These are phyloP conservation scores for Monopis laevigella DNA, from an alignment of 2,888 invertebrate species.

Conservation along the genomic window DNA sequence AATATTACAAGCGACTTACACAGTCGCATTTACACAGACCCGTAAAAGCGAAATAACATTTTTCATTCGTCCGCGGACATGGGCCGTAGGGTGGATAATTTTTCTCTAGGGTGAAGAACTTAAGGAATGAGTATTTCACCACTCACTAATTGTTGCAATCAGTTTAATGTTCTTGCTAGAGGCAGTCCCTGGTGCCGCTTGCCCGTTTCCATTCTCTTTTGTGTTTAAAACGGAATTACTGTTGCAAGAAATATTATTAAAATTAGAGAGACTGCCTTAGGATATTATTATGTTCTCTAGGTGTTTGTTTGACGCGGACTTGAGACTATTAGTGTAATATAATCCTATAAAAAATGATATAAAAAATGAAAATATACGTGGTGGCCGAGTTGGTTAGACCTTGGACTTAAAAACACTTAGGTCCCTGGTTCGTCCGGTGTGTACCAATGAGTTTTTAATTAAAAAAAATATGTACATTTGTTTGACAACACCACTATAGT, in stretches of 20 bases:
- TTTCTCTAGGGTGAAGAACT: constrained; percentile 13
- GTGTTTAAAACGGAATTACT: not conserved
- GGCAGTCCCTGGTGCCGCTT: constrained; percentile 9
- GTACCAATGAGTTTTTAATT: too few relatives aligned
- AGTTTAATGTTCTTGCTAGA: constrained; percentile 14
- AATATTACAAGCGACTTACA: constrained; percentile 8
- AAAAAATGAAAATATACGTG: too few relatives aligned
- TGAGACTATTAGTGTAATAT: too few relatives aligned
- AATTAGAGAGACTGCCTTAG: constrained; percentile 3
- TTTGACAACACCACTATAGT: too few relatives aligned
- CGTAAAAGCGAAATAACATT: constrained; percentile 7
- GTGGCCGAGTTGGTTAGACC: too few relatives aligned
- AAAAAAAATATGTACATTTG: too few relatives aligned
- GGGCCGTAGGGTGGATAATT: constrained; percentile 10
- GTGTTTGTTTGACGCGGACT: too few relatives aligned
- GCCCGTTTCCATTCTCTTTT: constrained; percentile 11
- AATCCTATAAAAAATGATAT: too few relatives aligned
- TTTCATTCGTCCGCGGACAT: constrained; percentile 10
- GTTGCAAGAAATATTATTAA: constrained; percentile 9
- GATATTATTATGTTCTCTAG: constrained; percentile 2
- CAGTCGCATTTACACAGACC: too few relatives aligned
- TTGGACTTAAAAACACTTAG: too few relatives aligned
- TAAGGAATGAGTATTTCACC: constrained; percentile 17
- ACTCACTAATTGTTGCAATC: constrained; percentile 18
- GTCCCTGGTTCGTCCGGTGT: too few relatives aligned